phyloP scores from a whole-genome alignment of 2,888 invertebrate genomes.

The Macrosoma leucophasiata region DNA sequence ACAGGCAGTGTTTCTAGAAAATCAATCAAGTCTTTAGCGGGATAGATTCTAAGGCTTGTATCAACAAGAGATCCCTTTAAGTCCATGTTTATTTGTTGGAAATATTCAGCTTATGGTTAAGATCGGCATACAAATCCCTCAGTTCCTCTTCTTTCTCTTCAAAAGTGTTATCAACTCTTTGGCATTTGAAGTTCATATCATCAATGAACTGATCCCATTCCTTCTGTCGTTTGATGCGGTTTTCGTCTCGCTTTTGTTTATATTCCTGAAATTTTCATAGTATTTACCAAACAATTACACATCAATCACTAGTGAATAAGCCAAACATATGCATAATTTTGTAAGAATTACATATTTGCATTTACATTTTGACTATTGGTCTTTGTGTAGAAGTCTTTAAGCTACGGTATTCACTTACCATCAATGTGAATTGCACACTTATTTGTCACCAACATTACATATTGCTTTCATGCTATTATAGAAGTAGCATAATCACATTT shows the following conservation, averaged over 20 bases:
- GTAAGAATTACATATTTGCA: too few relatives aligned
- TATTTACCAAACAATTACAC: too few relatives aligned
- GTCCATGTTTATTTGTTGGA: constrained; percentile 64
- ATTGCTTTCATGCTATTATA: too few relatives aligned
- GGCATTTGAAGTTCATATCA: constrained; percentile 85
- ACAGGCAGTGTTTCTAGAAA: constrained; percentile 71
- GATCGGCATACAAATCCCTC: constrained; percentile 81
- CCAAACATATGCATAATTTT: too few relatives aligned
- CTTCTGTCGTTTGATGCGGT: constrained; percentile 49
- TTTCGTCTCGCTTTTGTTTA: constrained; percentile 42
- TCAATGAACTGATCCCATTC: constrained; percentile 86
- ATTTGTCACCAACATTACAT: too few relatives aligned
- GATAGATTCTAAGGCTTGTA: constrained; percentile 78
- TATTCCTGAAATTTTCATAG: constrained; percentile 42
- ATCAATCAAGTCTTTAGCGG: constrained; percentile 73
- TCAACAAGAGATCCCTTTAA: constrained; percentile 78
- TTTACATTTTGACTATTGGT: too few relatives aligned
- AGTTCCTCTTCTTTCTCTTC: constrained; percentile 87
- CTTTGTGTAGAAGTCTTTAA: too few relatives aligned
- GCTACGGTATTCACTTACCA: too few relatives aligned
- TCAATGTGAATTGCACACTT: too few relatives aligned
- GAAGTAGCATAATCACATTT: too few relatives aligned
- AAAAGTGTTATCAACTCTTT: constrained; percentile 85
- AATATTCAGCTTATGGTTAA: constrained; percentile 83
- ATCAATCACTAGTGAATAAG: too few relatives aligned